Percentiles rank a stretch among this genome's conserved stretches.
Conservation (phyloP, 2,113 vertebrate species). For the Mionectes macconnelli region DNA sequence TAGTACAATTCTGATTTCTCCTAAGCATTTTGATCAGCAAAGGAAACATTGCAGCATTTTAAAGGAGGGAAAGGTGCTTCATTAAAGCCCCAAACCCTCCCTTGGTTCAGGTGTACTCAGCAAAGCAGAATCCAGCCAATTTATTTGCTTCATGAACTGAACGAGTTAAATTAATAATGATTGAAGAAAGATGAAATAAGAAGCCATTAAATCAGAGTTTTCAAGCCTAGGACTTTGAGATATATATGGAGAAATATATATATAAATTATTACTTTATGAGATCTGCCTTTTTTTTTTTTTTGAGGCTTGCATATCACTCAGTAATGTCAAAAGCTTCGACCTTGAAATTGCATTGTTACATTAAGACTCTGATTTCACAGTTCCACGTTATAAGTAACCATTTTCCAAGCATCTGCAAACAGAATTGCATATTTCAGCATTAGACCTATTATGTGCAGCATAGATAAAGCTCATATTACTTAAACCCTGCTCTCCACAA, state of each 20-base stretch:
- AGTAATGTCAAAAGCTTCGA: not conserved
- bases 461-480: accelerated
- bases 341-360: accelerated
- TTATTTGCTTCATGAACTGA: not conserved
- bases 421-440: not conserved
- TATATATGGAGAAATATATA: not conserved
- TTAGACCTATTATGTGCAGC: accelerated
- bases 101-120: too few species aligned
- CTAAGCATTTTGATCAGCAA: not conserved
- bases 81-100: not conserved
- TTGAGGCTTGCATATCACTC: not conserved
- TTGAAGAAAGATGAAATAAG: not conserved
- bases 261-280: not conserved
- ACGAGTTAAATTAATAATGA: not conserved
- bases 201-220: not conserved
- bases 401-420: not conserved
- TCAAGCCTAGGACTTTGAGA: not conserved
- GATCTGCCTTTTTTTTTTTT: not conserved
- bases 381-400: not conserved
- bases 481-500: not conserved
- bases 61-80: not conserved
- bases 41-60: not conserved
- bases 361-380: not conserved
- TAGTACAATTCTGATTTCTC: not conserved
- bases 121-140: not conserved